These are phyloP conservation scores for Oopsacas minuta DNA, from an alignment of 37 sponge, comb jelly and placozoan species.

Conservation along the genomic window DNA sequence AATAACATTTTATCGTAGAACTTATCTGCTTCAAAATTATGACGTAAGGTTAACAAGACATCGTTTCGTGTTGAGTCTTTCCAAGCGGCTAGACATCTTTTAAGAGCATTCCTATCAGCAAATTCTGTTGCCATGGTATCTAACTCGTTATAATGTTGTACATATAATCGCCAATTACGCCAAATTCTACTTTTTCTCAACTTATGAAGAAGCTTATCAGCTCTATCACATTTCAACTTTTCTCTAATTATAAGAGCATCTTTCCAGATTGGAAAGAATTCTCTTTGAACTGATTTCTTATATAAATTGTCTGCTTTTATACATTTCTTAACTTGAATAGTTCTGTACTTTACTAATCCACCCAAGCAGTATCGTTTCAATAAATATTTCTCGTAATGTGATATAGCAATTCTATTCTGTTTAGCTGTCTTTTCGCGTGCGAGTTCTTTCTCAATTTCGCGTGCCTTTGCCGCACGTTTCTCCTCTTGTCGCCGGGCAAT, in stretches of 20 bases:
- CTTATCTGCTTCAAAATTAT: background rate
- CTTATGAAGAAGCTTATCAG: background rate
- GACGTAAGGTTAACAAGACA: background rate
- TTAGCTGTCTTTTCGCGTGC: background rate
- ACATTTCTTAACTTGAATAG: background rate
- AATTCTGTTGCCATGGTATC: background rate
- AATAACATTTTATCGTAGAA: background rate
- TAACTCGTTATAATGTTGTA: background rate
- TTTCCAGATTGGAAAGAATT: background rate
- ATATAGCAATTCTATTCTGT: background rate
- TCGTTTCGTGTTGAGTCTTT: background rate
- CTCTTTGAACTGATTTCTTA: background rate
- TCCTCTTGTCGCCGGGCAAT: background rate
- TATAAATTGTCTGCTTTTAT: background rate
- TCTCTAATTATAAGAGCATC: background rate
- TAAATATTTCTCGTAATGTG: background rate
- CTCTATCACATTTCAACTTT: background rate
- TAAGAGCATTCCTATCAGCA: background rate
- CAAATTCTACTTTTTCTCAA: background rate
- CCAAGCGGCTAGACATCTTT: background rate
- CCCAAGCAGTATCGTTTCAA: background rate
- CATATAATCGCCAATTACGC: background rate
- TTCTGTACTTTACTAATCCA: background rate
- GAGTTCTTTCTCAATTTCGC: background rate
- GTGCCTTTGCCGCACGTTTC: background rate